Evolutionary conservation across 2,113 vertebrate species (phyloP), one percentile per base, ranked within the genome.

Genomic region (Natator depressus): DNA sequence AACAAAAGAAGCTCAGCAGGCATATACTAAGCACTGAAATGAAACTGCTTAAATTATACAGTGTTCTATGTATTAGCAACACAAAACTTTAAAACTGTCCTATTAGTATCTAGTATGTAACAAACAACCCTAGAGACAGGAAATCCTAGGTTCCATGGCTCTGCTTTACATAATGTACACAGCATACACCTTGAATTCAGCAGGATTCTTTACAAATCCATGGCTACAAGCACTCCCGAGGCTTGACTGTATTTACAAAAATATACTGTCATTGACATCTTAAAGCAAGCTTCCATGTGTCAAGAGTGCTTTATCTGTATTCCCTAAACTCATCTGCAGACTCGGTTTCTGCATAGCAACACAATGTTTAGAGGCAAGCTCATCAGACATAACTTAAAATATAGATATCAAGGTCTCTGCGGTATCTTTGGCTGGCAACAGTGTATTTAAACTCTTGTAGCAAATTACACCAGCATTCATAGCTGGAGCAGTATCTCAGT

Each of bases 1-100:
- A 6, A 59, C 54, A 69, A 49, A 6, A 0, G 16, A 5, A 50
- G 35, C 59, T 90, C 19, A 75, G 6, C 1, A 16, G n/a, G 38
- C 16, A 5, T 0, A 0, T 83, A 22, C 24, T 49, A 38, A 72
- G 65, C 65, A 16, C 22, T 8, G 24, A 47, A 59, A n/a, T 54
- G 35, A 24, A 0, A 1, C 9, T 76, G 47, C 2, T 1, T 75
- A 1, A 2, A 0, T 59, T 72, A 51, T 24, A n/a, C 0, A 0
- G 6, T 3, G 17, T 25, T 0, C 1, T 13, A 1, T 0, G 22
- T n/a, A 51, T 19, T 10, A 5, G 84, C 25, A n/a, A 62, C 1
- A 2, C 17, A 27, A 5, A 72, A 31, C 31, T 35, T 65, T 65
- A 65, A 69, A 6, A 1, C 59, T 76, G 9, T 54, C 14, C 29